A percentile compares a stretch with the other conserved stretches of the same genome.
Conservation (phyloP, 2,888 invertebrate species). For the Drosophila incognita region DNA sequence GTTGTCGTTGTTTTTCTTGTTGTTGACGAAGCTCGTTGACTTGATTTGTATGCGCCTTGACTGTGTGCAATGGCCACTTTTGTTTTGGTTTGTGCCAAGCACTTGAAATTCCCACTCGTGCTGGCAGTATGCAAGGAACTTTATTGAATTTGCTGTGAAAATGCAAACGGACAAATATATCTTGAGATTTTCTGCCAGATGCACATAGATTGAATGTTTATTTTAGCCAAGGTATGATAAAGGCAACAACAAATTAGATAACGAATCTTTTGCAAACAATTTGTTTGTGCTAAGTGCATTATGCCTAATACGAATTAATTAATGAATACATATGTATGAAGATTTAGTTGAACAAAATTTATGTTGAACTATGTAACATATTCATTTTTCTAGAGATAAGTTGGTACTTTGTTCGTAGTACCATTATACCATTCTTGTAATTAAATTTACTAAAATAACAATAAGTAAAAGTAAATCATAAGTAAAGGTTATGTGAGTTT, state of each 20-base stretch:
- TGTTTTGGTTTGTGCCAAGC: slow-evolving; percentile 55
- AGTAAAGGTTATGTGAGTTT: no score
- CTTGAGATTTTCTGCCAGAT: slow-evolving; percentile 34
- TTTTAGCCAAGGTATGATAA: slow-evolving; percentile 16
- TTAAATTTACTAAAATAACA: no score
- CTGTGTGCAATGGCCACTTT: slow-evolving; percentile 67
- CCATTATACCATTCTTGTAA: no score
- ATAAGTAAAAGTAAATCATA: no score
- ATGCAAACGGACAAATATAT: slow-evolving; percentile 45
- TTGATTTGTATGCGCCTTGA: slow-evolving; percentile 75
- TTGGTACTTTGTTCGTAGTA: no score
- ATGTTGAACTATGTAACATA: no score
- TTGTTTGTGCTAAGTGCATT: background rate
- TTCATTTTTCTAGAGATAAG: no score
- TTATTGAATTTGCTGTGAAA: slow-evolving; percentile 61
- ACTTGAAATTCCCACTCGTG: slow-evolving; percentile 60
- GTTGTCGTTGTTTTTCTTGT: slow-evolving; percentile 29
- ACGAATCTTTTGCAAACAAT: background rate
- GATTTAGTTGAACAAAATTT: no score
- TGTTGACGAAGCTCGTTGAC: slow-evolving; percentile 34
- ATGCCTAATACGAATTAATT: background rate
- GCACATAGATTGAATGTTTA: slow-evolving; percentile 24
- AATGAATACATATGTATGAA: background rate
- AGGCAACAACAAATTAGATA: slow-evolving; percentile 32
- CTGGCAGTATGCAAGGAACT: slow-evolving; percentile 42